Conservation (phyloP, 2,888 invertebrate species). For the Parnassius mnemosyne region DNA sequence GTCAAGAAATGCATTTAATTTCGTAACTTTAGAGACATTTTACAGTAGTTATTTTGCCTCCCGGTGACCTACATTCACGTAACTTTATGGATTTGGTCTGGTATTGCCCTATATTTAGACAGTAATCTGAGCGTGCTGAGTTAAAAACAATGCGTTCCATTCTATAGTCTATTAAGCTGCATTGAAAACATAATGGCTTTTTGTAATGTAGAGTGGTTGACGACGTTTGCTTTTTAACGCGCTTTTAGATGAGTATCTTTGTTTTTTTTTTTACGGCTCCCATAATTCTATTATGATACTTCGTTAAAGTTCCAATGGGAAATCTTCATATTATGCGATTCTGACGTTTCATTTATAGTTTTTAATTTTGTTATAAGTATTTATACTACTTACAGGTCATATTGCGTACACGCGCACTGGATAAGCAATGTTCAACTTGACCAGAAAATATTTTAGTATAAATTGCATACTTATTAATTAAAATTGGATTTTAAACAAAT, state of each 20-base stretch:
- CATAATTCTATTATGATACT: neutral
- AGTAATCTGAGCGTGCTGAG: constrained; percentile 49
- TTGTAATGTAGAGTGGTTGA: constrained; percentile 1
- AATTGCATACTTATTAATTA: no score
- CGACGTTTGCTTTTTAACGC: constrained; percentile 13
- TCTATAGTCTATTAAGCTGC: constrained; percentile 30
- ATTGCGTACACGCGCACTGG: no score
- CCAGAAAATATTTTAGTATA: no score
- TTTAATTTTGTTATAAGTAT: no score
- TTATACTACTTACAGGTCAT: no score
- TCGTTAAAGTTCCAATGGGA: neutral
- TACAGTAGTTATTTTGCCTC: constrained; percentile 58
- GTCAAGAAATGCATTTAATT: constrained; percentile 41
- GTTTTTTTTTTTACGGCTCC: neutral
- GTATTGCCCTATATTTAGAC: constrained; percentile 70
- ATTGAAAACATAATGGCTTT: constrained; percentile 27
- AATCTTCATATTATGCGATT: neutral
- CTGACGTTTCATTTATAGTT: neutral
- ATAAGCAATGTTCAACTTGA: no score
- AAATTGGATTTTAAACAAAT: no score
- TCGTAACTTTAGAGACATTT: constrained; percentile 58
- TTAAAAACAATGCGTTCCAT: constrained; percentile 47
- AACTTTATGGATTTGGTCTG: constrained; percentile 47
- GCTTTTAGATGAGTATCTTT: neutral
- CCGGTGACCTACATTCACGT: constrained; percentile 65